These are phyloP conservation scores for Phymanthus crucifer DNA, from an alignment of 92 coral and sea anemone genomes.

Conservation along the genomic window DNA sequence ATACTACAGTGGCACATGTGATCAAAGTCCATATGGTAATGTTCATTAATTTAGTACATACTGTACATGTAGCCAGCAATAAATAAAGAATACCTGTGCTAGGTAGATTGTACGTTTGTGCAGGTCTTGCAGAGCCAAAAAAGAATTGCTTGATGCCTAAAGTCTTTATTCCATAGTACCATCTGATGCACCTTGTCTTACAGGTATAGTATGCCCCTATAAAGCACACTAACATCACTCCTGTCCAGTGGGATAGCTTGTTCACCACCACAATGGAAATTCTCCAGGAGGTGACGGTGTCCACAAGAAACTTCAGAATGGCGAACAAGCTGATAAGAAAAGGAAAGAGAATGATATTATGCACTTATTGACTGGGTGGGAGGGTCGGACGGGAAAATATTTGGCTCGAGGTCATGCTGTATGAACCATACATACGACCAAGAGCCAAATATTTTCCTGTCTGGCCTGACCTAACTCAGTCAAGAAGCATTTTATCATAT, in stretches of 20 bases:
- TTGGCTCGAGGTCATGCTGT: too few relatives aligned
- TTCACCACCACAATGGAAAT: background rate
- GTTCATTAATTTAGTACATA: too few relatives aligned
- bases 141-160: background rate
- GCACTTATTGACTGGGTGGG: too few relatives aligned
- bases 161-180: slow-evolving; percentile 17
- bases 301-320: background rate
- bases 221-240: background rate
- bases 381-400: too few relatives aligned
- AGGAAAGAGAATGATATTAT: background rate
- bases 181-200: background rate
- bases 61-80: background rate
- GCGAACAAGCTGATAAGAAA: background rate
- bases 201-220: background rate
- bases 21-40: too few relatives aligned
- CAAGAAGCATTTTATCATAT: too few relatives aligned
- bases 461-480: too few relatives aligned
- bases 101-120: slow-evolving; percentile 60
- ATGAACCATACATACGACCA: too few relatives aligned
- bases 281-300: background rate
- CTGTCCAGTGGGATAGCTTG: background rate
- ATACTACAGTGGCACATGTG: background rate
- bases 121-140: slow-evolving; percentile 22
- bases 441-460: too few relatives aligned
- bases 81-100: slow-evolving; percentile 34